Evolutionary conservation across 1,140 invertebrate genomes (phyloP).

Genomic region (Drosophila saltans): DNA sequence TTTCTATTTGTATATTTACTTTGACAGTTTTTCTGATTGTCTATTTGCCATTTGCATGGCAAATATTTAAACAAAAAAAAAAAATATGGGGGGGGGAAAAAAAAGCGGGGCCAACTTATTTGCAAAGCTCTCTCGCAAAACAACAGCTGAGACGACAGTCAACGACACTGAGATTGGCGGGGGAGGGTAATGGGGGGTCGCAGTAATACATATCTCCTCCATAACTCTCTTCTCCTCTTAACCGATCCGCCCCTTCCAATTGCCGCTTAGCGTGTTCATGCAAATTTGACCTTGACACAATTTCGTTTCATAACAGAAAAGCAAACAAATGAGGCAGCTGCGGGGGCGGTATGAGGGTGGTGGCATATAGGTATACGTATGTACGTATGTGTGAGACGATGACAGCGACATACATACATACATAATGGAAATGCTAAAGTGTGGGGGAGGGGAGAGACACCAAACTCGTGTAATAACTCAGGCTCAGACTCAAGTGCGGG

Average conservation of each 20-base stretch:
- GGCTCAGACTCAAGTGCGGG: slow-evolving; percentile 63
- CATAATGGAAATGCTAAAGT: slow-evolving; percentile 19
- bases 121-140: slow-evolving; percentile 50
- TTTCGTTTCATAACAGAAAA: slow-evolving; percentile 78
- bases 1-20: slow-evolving; percentile 61
- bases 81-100: slow-evolving; percentile 17
- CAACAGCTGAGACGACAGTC: slow-evolving; percentile 35
- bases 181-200: too few relatives aligned
- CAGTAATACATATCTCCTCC: not conserved
- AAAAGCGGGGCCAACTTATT: slow-evolving; percentile 44
- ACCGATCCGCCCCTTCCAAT: not conserved
- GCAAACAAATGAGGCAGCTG: slow-evolving; percentile 73
- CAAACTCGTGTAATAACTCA: slow-evolving; percentile 71
- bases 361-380: slow-evolving; percentile 31
- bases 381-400: slow-evolving; percentile 41
- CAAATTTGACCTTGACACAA: slow-evolving; percentile 80
- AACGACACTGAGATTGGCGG: not conserved
- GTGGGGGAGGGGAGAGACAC: slow-evolving; percentile 39
- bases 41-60: slow-evolving; percentile 41
- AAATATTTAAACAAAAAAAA: slow-evolving; percentile 14
- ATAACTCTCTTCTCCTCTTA: not conserved
- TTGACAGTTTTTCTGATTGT: slow-evolving; percentile 40
- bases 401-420: slow-evolving; percentile 53
- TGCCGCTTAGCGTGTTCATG: slow-evolving; percentile 75
- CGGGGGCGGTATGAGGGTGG: slow-evolving; percentile 6